These are phyloP conservation scores for Tamias sibiricus DNA, from an alignment of 2,113 vertebrate species.

Conservation along the genomic window DNA sequence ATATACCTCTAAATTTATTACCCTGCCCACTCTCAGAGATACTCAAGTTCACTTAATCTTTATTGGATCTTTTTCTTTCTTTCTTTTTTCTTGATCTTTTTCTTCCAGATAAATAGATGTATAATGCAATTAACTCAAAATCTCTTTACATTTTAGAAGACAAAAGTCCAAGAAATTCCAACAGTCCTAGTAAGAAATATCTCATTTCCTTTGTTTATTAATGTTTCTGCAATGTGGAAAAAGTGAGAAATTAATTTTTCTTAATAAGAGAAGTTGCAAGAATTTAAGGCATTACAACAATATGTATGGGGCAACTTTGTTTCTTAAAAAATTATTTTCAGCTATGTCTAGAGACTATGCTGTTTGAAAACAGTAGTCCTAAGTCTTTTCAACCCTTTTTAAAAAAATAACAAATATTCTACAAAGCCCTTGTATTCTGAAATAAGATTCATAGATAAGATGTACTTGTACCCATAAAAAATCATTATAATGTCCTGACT, in stretches of 20 bases:
- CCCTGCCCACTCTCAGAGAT: neutral
- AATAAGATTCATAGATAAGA: conserved; percentile 20
- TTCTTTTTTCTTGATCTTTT: neutral
- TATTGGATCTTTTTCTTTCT: conserved; percentile 26
- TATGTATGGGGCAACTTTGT: neutral
- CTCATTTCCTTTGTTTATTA: conserved; percentile 47
- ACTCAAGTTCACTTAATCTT: neutral
- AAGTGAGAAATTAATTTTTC: conserved; percentile 30
- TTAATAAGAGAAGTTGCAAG: neutral
- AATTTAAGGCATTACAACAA: neutral
- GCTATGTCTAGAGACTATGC: neutral
- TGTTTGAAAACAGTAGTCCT: conserved; percentile 30
- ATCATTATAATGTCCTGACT: neutral
- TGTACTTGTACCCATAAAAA: neutral
- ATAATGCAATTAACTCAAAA: conserved; percentile 60
- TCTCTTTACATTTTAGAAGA: conserved; percentile 74
- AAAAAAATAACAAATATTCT: neutral
- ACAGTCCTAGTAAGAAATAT: conserved; percentile 71
- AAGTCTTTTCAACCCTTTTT: neutral
- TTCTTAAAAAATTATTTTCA: neutral
- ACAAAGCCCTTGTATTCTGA: conserved; percentile 5
- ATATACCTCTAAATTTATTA: neutral
- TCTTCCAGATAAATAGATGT: neutral
- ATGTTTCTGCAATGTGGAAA: conserved; percentile 50
- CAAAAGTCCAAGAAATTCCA: neutral